phyloP scores from a whole-genome alignment of 35 echinoderm and acorn worm species.

The Acanthaster planci region DNA sequence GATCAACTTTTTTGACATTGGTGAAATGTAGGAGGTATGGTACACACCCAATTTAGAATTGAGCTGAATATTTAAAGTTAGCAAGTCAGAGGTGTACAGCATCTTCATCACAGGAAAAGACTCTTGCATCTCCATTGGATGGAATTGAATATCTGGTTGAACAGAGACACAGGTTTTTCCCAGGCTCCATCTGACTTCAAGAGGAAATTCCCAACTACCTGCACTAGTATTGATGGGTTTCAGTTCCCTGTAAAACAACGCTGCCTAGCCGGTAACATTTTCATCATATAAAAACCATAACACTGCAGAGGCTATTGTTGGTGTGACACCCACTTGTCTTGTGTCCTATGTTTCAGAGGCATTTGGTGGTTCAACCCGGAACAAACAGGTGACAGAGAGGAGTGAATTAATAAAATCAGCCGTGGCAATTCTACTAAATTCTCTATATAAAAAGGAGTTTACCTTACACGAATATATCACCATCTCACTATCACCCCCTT shows the following conservation, averaged over 20 bases:
- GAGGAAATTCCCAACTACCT: background rate
- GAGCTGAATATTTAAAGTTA: background rate
- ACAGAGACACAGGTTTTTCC: background rate
- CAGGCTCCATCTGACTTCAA: background rate
- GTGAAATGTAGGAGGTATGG: background rate
- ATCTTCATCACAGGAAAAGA: background rate
- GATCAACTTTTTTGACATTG: background rate
- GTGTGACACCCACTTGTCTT: too few species aligned
- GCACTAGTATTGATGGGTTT: slow-evolving; percentile 1
- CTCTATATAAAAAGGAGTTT: too few species aligned
- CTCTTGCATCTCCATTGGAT: background rate
- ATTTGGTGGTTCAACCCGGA: too few species aligned
- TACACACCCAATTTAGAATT: background rate
- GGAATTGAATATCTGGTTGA: background rate
- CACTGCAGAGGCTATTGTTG: background rate
- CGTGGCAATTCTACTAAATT: too few species aligned
- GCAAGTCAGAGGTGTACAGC: background rate
- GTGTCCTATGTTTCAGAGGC: too few species aligned
- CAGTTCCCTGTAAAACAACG: background rate
- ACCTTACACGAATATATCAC: too few species aligned
- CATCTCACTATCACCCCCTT: too few species aligned
- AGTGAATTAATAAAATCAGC: too few species aligned
- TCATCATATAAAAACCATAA: background rate
- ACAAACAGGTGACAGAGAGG: too few species aligned
- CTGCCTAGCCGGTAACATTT: background rate